Conservation (phyloP, 2,888 invertebrate species). For the Clivina fossor region DNA sequence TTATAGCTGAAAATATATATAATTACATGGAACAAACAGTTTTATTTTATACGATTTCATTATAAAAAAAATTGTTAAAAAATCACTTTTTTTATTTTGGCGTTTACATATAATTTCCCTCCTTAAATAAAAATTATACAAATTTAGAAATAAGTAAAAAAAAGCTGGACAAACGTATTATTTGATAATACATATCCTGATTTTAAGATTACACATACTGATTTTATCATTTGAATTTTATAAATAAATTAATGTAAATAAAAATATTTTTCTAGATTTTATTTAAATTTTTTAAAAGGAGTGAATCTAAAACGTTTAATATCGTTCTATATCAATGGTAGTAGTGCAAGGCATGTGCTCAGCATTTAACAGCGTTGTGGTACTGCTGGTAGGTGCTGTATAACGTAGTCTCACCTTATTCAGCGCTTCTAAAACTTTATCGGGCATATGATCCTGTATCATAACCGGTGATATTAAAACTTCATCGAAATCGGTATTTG, state of each 20-base stretch:
- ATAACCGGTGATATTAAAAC: constrained; percentile 86
- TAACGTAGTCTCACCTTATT: constrained; percentile 69
- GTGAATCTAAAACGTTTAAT: too few relatives aligned
- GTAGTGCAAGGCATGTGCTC: constrained; percentile 23
- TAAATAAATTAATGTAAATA: not conserved
- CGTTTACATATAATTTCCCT: too few relatives aligned
- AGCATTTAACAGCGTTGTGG: constrained; percentile 10
- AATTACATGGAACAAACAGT: too few relatives aligned
- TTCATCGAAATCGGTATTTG: constrained; percentile 81
- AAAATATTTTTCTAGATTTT: not conserved
- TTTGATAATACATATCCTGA: constrained; percentile 22
- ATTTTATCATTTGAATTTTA: not conserved
- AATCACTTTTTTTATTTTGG: too few relatives aligned
- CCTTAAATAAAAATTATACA: constrained; percentile 5
- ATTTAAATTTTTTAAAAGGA: too few relatives aligned
- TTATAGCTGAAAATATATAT: too few relatives aligned
- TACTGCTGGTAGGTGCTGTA: constrained; percentile 25
- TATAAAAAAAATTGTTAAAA: too few relatives aligned
- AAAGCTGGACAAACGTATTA: not conserved
- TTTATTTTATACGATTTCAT: too few relatives aligned
- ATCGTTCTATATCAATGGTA: not conserved
- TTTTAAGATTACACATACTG: constrained; percentile 12
- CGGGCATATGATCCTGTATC: constrained; percentile 91
- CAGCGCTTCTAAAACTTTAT: constrained; percentile 78
- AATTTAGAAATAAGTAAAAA: not conserved